phyloP scores from a whole-genome alignment of 2,113 vertebrate genomes.

The Rissa tridactyla region DNA sequence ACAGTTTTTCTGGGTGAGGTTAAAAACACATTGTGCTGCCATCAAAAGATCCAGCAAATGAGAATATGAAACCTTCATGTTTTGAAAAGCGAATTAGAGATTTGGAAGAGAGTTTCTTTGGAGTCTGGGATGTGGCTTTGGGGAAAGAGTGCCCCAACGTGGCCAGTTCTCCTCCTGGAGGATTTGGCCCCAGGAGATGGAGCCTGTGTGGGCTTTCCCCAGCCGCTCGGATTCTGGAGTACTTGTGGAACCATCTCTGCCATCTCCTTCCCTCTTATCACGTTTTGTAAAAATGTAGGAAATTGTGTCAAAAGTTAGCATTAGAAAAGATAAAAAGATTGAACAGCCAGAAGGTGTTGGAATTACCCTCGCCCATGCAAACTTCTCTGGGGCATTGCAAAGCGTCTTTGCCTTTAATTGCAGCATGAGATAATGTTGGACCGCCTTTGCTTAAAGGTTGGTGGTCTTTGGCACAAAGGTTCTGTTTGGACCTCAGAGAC shows the following conservation, averaged over 20 bases:
- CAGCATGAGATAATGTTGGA: background rate
- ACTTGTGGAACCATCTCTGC: background rate
- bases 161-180: background rate
- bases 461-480: fast-evolving
- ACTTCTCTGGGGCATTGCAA: background rate
- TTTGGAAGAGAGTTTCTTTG: background rate
- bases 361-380: background rate
- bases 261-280: background rate
- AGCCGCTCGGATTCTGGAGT: background rate
- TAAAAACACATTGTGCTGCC: background rate
- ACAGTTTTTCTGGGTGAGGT: background rate
- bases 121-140: background rate
- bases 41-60: background rate
- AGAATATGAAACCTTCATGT: background rate
- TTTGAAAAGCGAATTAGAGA: background rate
- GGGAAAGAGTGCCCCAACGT: background rate
- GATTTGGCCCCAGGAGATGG: background rate
- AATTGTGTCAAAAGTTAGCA: background rate
- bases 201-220: background rate
- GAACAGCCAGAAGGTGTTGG: background rate
- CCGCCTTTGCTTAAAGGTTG: background rate
- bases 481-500: background rate
- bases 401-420: background rate
- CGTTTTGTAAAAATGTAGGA: background rate
- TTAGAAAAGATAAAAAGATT: background rate